Evolutionary conservation across 2,888 invertebrate genomes (phyloP), one percentile per base, ranked within the genome.

Genomic region (Caenorhabditis imperialis): DNA sequence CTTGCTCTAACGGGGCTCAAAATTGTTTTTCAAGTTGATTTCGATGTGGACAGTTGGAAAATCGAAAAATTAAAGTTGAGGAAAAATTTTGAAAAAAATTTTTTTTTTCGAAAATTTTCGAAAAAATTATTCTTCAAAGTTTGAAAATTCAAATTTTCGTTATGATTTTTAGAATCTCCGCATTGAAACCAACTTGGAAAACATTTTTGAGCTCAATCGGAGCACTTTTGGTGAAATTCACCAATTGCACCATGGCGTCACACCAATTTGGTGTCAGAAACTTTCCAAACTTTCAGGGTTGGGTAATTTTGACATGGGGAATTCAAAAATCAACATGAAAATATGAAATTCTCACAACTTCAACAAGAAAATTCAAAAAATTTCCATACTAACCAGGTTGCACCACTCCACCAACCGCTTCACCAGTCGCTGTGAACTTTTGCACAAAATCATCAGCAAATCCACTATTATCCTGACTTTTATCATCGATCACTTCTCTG

Each of bases 331-430:
- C n/a, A n/a, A n/a, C n/a, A n/a, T n/a, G n/a, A n/a, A n/a, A n/a
- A n/a, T n/a, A n/a, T n/a, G n/a, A n/a, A n/a, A n/a, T n/a, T n/a
- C n/a, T n/a, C n/a, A n/a, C n/a, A n/a, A n/a, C n/a, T n/a, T n/a
- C n/a, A n/a, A n/a, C n/a, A n/a, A n/a, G n/a, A n/a, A n/a, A n/a
- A n/a, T n/a, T n/a, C n/a, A n/a, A n/a, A n/a, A n/a, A n/a, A n/a
- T n/a, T n/a, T 10, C 18, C 33, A 27, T 5, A 23, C 47, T 22
- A 3, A 63, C 63, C 74, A 1, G 67, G 58, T 1, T 96, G 95
- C 0, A 98, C 95, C 58, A 98, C 96, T 0, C 96, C 97, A 16
- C 98, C 98, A 14, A 97, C 98, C 79, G 96, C 94, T 86, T 96
- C 95, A 0, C 97, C 97, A 88, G 94, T 94, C 67, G 88, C 95